Percentiles rank a stretch among this genome's conserved stretches.
Conservation (phyloP, 2,797 vertebrate genomes). For the Pogoniulus pusillus region DNA sequence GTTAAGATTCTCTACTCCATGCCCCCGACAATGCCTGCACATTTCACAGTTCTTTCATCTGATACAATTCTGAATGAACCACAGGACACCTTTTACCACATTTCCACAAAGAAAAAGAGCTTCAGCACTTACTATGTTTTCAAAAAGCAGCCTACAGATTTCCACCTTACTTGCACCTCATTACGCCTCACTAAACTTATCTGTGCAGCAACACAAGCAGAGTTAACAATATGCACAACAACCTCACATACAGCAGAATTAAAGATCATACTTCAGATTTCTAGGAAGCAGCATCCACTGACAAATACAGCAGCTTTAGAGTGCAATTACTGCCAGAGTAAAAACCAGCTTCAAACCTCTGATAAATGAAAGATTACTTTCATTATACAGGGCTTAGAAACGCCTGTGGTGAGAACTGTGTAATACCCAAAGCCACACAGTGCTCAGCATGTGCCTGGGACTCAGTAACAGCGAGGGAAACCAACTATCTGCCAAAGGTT, state of each 20-base stretch:
- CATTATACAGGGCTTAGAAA: background rate
- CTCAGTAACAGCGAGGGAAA: background rate
- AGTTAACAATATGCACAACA: background rate
- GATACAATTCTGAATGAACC: constrained; percentile 12
- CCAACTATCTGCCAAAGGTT: background rate
- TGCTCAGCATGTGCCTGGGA: background rate
- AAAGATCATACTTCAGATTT: background rate
- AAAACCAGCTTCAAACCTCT: background rate
- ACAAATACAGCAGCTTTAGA: no score
- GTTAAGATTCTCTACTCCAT: background rate
- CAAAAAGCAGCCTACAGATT: background rate
- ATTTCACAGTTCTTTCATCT: constrained; percentile 1
- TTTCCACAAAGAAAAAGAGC: constrained; percentile 12
- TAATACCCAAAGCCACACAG: background rate
- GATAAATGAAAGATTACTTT: background rate
- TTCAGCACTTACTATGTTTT: background rate
- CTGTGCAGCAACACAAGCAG: background rate
- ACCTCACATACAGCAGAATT: background rate
- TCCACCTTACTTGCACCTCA: background rate
- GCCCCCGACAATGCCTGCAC: background rate
- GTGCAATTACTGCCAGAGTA: no score
- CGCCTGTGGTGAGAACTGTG: background rate
- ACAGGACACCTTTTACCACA: background rate
- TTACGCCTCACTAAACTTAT: background rate
- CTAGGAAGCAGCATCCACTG: background rate